phyloP scores from a whole-genome alignment of 2,113 vertebrate species.

The Hylia prasina region DNA sequence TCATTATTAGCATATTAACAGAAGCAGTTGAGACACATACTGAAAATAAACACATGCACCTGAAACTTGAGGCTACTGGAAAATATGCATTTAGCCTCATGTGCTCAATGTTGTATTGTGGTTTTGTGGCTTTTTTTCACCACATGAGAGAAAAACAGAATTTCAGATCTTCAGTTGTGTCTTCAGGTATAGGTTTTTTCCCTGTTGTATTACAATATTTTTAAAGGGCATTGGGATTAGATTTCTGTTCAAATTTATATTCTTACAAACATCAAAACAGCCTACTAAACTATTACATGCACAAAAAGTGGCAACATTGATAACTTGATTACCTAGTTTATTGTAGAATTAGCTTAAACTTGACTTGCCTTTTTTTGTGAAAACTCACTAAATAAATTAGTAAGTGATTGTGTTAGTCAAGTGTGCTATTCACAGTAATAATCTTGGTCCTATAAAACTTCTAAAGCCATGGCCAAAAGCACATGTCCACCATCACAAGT shows the following conservation, averaged over 20 bases:
- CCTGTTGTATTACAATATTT: background rate
- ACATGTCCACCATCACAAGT: fast-evolving
- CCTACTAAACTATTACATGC: background rate
- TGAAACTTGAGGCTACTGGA: background rate
- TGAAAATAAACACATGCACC: background rate
- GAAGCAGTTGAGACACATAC: background rate
- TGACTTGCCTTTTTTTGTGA: background rate
- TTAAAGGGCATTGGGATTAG: background rate
- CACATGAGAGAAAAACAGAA: background rate
- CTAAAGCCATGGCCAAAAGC: background rate
- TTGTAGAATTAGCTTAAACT: background rate
- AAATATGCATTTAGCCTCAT: background rate
- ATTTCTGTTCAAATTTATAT: background rate
- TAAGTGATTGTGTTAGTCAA: background rate
- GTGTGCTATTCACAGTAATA: background rate
- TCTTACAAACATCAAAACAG: background rate
- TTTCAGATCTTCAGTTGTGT: background rate
- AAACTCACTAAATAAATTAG: background rate
- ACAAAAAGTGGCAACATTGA: background rate
- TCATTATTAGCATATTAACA: background rate
- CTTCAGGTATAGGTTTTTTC: background rate
- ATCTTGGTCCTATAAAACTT: background rate
- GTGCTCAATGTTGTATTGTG: background rate
- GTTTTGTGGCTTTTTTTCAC: background rate
- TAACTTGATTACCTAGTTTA: background rate